Evolutionary conservation across 1,140 invertebrate species (phyloP).

Genomic region (Orius insidiosus): DNA sequence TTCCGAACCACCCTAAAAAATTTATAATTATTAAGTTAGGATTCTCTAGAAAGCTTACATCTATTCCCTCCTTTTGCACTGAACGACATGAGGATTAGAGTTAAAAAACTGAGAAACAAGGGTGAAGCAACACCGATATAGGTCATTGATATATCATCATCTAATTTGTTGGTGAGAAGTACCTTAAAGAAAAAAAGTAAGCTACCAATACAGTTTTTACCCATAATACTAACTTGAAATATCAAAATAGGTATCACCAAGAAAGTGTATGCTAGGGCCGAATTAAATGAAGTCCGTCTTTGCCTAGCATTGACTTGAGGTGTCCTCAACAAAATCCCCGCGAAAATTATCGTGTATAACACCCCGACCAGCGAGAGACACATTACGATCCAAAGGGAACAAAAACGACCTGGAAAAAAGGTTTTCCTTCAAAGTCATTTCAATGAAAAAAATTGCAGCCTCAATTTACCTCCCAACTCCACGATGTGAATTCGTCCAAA

Average conservation of each 20-base stretch:
- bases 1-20: slow-evolving; percentile 96
- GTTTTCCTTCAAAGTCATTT: not conserved
- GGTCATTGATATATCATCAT: slow-evolving; percentile 58
- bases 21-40: no score
- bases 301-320: slow-evolving; percentile 85
- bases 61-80: slow-evolving; percentile 88
- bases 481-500: slow-evolving; percentile 82
- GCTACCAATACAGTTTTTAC: not conserved
- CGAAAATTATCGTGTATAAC: slow-evolving; percentile 90
- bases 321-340: slow-evolving; percentile 78
- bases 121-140: slow-evolving; percentile 76
- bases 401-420: slow-evolving; percentile 44
- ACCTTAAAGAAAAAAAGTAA: slow-evolving; percentile 50
- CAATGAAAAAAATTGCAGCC: not conserved
- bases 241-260: slow-evolving; percentile 86
- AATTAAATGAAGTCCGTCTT: slow-evolving; percentile 75
- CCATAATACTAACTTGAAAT: slow-evolving; percentile 60
- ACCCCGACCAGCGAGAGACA: slow-evolving; percentile 87
- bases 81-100: slow-evolving; percentile 90
- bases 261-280: slow-evolving; percentile 84
- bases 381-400: slow-evolving; percentile 96
- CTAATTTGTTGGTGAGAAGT: slow-evolving; percentile 83
- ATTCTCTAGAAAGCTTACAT: slow-evolving; percentile 56
- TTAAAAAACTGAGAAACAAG: slow-evolving; percentile 73
- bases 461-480: slow-evolving; percentile 79